Evolutionary conservation across 2,113 vertebrate species (phyloP).

Genomic region (Beaufortia kweichowensis): DNA sequence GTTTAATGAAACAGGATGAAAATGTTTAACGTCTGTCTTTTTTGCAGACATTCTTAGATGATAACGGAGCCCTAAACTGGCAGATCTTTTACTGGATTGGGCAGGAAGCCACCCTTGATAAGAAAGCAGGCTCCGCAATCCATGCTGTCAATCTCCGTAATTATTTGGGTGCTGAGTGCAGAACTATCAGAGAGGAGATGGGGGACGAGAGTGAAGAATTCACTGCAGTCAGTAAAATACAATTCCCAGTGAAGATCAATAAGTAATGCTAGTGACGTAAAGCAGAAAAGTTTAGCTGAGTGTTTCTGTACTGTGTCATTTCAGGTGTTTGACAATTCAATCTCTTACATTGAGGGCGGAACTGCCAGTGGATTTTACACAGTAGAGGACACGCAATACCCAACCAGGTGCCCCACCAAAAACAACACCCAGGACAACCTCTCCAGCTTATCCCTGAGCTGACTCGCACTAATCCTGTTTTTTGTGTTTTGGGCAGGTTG

Average conservation of each 20-base stretch:
- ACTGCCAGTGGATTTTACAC: conserved; percentile 94
- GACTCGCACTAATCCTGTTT: background rate
- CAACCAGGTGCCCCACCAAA: conserved; percentile 76
- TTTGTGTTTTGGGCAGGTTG: conserved; percentile 74
- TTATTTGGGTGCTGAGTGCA: conserved; percentile 89
- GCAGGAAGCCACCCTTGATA: conserved; percentile 91
- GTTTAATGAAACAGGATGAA: background rate
- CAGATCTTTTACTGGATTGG: conserved; percentile 98
- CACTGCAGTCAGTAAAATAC: conserved; percentile 76
- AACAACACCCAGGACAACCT: background rate
- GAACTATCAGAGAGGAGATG: conserved; percentile 94
- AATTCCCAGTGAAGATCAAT: background rate
- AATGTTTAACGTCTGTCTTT: background rate
- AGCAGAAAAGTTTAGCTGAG: background rate
- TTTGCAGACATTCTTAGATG: conserved; percentile 87
- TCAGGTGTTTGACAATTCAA: conserved; percentile 91
- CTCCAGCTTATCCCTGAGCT: background rate
- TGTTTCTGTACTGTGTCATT: conserved; percentile 8
- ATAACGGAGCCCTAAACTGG: conserved; percentile 88
- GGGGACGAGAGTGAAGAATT: conserved; percentile 97
- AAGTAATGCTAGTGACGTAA: background rate
- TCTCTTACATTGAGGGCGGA: conserved; percentile 96
- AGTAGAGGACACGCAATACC: conserved; percentile 86
- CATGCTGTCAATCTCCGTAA: conserved; percentile 95
- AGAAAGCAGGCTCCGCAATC: conserved; percentile 95